Evolutionary conservation across 2,888 invertebrate genomes (phyloP).

Genomic region (Resseliella maxima): DNA sequence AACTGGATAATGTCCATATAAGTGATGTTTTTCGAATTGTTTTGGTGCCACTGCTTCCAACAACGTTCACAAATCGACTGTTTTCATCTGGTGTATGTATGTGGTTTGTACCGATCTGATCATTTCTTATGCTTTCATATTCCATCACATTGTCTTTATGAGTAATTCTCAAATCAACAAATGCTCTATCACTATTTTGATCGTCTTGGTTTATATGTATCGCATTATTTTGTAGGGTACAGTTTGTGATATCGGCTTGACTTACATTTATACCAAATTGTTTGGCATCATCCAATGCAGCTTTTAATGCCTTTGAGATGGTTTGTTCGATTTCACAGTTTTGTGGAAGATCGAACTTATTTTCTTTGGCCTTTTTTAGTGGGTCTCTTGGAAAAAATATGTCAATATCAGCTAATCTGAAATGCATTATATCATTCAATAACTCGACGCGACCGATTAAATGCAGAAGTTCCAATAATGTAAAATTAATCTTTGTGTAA

Average conservation of each 20-base stretch:
- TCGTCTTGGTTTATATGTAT: neutral
- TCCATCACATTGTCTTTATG: neutral
- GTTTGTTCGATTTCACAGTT: neutral
- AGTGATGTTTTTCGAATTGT: neutral
- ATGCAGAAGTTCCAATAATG: neutral
- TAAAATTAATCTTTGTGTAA: neutral
- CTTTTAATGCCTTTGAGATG: neutral
- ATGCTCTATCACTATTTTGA: neutral
- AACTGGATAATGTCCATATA: neutral
- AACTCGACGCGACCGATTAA: neutral
- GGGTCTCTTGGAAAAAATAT: neutral
- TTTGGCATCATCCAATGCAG: neutral
- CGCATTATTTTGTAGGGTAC: neutral
- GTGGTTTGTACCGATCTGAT: neutral
- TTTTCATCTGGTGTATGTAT: neutral
- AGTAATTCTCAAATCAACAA: neutral
- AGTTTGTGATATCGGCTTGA: neutral
- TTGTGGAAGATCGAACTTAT: neutral
- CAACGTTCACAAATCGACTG: neutral
- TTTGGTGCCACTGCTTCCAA: neutral
- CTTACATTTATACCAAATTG: neutral
- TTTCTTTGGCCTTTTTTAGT: neutral
- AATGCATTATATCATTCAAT: neutral
- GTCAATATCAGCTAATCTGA: neutral
- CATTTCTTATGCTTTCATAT: neutral